Conservation (phyloP, 2,113 vertebrate species). For the human region DNA sequence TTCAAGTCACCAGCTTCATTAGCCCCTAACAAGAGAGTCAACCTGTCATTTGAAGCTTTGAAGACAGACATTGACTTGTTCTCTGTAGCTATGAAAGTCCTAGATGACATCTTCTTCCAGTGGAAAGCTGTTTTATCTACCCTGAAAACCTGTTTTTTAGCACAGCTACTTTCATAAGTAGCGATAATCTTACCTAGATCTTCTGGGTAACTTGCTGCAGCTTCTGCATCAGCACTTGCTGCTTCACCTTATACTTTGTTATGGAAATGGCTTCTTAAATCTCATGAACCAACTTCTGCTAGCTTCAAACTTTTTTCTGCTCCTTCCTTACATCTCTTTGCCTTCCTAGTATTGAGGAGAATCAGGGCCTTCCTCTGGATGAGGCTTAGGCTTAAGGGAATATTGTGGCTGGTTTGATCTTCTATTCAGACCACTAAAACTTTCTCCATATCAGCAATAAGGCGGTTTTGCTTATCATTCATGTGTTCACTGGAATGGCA, state of each 20-base stretch:
- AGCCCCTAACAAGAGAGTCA: background rate
- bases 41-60: background rate
- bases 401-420: background rate
- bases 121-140: background rate
- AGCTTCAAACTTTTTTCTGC: background rate
- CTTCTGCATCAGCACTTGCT: background rate
- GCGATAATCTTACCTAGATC: background rate
- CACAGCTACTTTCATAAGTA: background rate
- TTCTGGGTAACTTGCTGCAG: background rate
- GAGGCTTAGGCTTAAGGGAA: background rate
- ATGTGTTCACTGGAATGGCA: background rate
- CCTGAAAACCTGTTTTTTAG: background rate
- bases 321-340: background rate
- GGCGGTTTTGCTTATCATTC: background rate
- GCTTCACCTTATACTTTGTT: background rate
- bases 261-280: background rate
- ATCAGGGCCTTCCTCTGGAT: background rate
- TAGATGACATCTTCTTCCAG: background rate
- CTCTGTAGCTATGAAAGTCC: background rate
- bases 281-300: background rate
- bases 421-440: background rate
- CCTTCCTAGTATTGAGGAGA: background rate
- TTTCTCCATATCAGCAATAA: background rate
- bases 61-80: background rate
- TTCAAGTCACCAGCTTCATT: background rate